These are phyloP conservation scores for Meteorus sp. DNA, from an alignment of 1,140 invertebrate genomes.

Conservation along the genomic window DNA sequence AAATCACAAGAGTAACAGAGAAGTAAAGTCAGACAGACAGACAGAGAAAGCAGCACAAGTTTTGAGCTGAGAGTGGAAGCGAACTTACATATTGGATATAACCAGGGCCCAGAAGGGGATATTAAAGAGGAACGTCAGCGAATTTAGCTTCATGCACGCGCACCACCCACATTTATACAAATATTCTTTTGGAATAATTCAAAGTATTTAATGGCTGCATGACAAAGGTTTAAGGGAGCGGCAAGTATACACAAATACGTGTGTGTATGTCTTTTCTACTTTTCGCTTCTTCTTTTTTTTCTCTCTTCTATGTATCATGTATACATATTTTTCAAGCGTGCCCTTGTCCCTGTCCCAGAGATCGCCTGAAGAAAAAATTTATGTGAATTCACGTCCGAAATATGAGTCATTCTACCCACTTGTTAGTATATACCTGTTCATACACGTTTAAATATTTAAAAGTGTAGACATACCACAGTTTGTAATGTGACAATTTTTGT, in stretches of 20 bases:
- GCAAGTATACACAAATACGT: too few relatives aligned
- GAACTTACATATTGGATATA: slow-evolving; percentile 25
- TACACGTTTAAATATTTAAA: too few relatives aligned
- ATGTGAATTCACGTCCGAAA: slow-evolving; percentile 22
- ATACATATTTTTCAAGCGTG: too few relatives aligned
- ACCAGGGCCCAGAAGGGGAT: not conserved
- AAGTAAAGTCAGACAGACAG: slow-evolving; percentile 15
- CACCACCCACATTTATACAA: slow-evolving; percentile 15
- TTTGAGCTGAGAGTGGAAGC: slow-evolving; percentile 9
- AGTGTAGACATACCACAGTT: too few relatives aligned
- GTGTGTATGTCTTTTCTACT: too few relatives aligned
- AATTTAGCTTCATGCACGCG: not conserved
- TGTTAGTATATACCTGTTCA: too few relatives aligned
- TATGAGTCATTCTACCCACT: slow-evolving; percentile 14
- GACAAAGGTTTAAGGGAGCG: slow-evolving; percentile 23
- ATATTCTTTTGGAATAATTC: slow-evolving; percentile 7
- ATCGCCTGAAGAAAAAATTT: slow-evolving; percentile 14
- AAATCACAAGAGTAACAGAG: slow-evolving; percentile 5
- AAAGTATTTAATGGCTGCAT: slow-evolving; percentile 6
- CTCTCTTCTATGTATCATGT: too few relatives aligned
- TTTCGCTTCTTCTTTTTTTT: not conserved
- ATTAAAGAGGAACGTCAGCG: slow-evolving; percentile 9
- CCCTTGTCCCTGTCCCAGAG: slow-evolving; percentile 15
- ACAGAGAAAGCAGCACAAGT: slow-evolving; percentile 13
- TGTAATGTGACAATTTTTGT: too few relatives aligned